A percentile compares a stretch with the other conserved stretches of the same genome.
Conservation (phyloP, 2,113 vertebrate genomes). For the Mesoclemmys tuberculata region DNA sequence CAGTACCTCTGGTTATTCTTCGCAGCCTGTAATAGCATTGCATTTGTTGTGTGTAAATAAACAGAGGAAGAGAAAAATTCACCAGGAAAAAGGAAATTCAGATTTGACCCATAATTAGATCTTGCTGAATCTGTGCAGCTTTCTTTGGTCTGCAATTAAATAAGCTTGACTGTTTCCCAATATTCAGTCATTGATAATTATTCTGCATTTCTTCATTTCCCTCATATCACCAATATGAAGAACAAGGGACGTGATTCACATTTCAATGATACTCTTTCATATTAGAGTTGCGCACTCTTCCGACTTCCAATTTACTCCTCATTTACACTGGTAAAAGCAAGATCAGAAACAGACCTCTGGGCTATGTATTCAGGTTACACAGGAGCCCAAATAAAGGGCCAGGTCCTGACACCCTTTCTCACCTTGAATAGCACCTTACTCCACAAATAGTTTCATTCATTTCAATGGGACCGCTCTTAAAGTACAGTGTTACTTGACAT, state of each 20-base stretch:
- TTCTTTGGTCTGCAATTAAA: background rate
- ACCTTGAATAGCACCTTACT: background rate
- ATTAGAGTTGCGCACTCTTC: background rate
- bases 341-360: background rate
- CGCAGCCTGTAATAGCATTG: background rate
- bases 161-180: background rate
- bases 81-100: background rate
- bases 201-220: background rate
- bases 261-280: background rate
- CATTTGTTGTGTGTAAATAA: background rate
- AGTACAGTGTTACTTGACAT: background rate
- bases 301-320: rapidly evolving
- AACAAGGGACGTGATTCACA: background rate
- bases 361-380: rapidly evolving
- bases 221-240: background rate
- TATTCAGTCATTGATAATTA: background rate
- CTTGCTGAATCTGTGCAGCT: background rate
- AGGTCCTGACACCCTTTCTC: background rate
- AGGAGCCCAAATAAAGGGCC: background rate
- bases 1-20: rapidly evolving
- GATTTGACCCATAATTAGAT: background rate
- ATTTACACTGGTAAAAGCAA: background rate
- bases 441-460: rapidly evolving
- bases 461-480: background rate
- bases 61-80: background rate